Percentiles rank a stretch among this genome's conserved stretches.
Conservation (phyloP, 2,113 vertebrate genomes). For the Paedocypris sp. region DNA sequence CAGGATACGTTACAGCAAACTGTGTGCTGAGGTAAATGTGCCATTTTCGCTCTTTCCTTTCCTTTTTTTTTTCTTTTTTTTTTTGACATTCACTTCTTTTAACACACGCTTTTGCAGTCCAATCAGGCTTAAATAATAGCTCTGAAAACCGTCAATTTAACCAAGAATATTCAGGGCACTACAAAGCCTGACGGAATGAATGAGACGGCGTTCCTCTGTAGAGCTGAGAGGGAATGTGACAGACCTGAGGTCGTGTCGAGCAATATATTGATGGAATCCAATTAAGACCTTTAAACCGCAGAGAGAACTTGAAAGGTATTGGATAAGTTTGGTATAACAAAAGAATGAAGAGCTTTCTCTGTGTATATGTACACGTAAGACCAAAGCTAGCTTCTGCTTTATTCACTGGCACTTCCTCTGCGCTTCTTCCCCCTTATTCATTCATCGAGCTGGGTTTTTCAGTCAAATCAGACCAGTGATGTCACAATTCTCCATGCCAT, state of each 20-base stretch:
- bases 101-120: constrained; percentile 14
- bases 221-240: constrained; percentile 57
- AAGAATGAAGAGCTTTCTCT: constrained; percentile 58
- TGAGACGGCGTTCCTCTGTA: constrained; percentile 36
- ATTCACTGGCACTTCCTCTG: too few relatives aligned
- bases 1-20: neutral
- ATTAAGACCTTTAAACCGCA: constrained; percentile 66
- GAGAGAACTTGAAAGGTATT: constrained; percentile 49
- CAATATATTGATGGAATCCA: constrained; percentile 69
- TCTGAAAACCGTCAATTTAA: constrained; percentile 19
- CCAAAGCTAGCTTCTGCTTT: constrained; percentile 61
- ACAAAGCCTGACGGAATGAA: constrained; percentile 20
- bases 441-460: too few relatives aligned
- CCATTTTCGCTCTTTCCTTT: constrained; percentile 9
- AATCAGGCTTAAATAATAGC: constrained; percentile 25
- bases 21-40: neutral
- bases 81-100: constrained; percentile 22
- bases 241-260: constrained; percentile 64
- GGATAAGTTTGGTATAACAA: constrained; percentile 63
- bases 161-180: constrained; percentile 11
- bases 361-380: constrained; percentile 43
- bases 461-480: constrained; percentile 50
- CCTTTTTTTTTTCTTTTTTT: neutral
- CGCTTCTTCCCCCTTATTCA: too few relatives aligned
- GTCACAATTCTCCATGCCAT: constrained; percentile 19